Percentiles rank a stretch among this genome's conserved stretches.
phyloP scores from a whole-genome alignment of 2,888 invertebrate genomes.

The Lepidochitona cinerea region DNA sequence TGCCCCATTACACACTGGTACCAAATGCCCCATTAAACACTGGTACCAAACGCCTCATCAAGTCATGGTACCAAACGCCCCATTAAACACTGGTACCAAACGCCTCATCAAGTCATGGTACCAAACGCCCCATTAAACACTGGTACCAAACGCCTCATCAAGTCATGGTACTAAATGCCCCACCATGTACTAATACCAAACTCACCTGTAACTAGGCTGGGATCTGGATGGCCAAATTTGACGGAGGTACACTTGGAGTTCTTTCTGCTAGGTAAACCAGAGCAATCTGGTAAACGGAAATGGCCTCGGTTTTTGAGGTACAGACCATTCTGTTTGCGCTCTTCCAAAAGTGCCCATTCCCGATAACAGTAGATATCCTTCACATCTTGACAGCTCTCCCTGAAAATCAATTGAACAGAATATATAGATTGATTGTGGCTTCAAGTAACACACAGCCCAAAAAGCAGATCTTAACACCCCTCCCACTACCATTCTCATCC shows the following conservation, averaged over 20 bases:
- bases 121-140: no score
- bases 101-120: no score
- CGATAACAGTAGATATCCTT: conserved; percentile 92
- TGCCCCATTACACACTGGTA: no score
- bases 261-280: conserved; percentile 80
- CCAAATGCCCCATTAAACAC: no score
- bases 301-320: conserved; percentile 87
- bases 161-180: no score
- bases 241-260: conserved; percentile 84
- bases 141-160: no score
- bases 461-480: no score
- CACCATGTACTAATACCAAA: no score
- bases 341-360: conserved; percentile 92
- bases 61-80: no score
- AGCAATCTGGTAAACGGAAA: conserved; percentile 90
- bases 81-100: no score
- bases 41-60: no score
- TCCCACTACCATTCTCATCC: no score
- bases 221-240: conserved; percentile 85
- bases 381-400: conserved; percentile 94
- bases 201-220: conserved; percentile 85
- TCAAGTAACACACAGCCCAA: conserved; percentile 11
- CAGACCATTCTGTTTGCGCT: conserved; percentile 84
- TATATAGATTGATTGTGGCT: neutral
- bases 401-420: conserved; percentile 37